Conservation (phyloP, 2,797 vertebrate genomes). For the Buphagus erythrorhynchus region DNA sequence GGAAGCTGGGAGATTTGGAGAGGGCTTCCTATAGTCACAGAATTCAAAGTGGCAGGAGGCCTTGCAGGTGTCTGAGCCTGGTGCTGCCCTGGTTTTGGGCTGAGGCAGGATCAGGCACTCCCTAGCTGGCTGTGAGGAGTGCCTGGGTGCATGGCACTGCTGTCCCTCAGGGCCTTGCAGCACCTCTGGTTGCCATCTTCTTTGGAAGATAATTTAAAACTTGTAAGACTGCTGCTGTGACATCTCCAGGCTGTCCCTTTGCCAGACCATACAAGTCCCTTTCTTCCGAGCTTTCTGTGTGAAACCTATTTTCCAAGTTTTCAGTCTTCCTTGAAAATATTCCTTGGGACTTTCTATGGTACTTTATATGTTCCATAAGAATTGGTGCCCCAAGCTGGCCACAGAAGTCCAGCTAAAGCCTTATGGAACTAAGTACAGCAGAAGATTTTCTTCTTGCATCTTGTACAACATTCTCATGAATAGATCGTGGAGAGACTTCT, state of each 20-base stretch:
- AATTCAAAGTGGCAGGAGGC: not conserved
- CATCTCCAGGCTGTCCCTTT: not conserved
- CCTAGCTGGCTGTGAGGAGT: not conserved
- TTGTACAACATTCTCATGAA: not conserved
- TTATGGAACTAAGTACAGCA: not conserved
- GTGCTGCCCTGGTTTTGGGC: fast-evolving
- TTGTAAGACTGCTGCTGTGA: not conserved
- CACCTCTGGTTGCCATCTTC: not conserved
- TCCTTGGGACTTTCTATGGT: not conserved
- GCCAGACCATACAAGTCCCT: not conserved
- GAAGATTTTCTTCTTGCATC: not conserved
- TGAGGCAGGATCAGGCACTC: not conserved
- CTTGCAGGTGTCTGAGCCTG: not conserved
- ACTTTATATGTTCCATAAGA: not conserved
- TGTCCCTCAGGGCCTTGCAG: not conserved
- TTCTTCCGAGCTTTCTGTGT: not conserved
- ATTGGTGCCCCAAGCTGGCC: not conserved
- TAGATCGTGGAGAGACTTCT: not conserved
- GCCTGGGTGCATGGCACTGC: not conserved
- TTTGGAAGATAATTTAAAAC: not conserved
- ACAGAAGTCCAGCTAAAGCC: not conserved
- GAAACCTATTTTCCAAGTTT: not conserved
- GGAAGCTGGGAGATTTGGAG: not conserved
- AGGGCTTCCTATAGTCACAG: not conserved
- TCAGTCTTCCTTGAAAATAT: not conserved